Evolutionary conservation across 2,113 vertebrate species (phyloP).

Genomic region (Nerophis ophidion): DNA sequence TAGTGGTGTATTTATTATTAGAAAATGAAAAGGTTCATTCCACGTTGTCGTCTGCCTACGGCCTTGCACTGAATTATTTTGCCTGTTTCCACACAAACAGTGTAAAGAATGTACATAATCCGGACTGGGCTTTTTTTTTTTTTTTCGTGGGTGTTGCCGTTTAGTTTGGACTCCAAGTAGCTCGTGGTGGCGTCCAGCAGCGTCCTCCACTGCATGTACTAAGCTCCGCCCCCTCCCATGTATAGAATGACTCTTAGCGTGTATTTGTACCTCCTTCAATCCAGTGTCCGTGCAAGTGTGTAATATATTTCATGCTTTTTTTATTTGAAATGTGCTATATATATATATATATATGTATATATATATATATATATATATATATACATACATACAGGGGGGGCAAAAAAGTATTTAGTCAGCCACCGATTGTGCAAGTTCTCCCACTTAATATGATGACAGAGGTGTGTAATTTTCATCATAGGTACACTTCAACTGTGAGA

Average conservation of each 20-base stretch:
- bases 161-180: conserved; percentile 67
- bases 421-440: too few relatives aligned
- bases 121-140: conserved; percentile 69
- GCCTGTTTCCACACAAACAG: conserved; percentile 48
- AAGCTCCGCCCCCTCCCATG: conserved; percentile 78
- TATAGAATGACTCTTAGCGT: conserved; percentile 93
- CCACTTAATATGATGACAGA: too few relatives aligned
- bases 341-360: conserved; percentile 2
- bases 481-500: too few relatives aligned
- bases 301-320: conserved; percentile 74
- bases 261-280: conserved; percentile 82
- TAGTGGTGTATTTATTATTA: conserved; percentile 55
- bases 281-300: conserved; percentile 66
- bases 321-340: conserved; percentile 23
- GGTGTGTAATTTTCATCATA: too few relatives aligned
- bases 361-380: conserved; percentile 7
- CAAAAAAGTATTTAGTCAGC: too few relatives aligned
- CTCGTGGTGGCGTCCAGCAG: conserved; percentile 81
- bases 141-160: conserved; percentile 72
- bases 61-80: conserved; percentile 80
- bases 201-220: conserved; percentile 88
- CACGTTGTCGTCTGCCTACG: conserved; percentile 61
- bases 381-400: too few relatives aligned
- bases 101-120: conserved; percentile 94
- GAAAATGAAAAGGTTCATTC: conserved; percentile 45